Percentiles rank a stretch among this genome's conserved stretches.
Conservation (phyloP, 2,888 invertebrate species). For the Alsophila aescularia region DNA sequence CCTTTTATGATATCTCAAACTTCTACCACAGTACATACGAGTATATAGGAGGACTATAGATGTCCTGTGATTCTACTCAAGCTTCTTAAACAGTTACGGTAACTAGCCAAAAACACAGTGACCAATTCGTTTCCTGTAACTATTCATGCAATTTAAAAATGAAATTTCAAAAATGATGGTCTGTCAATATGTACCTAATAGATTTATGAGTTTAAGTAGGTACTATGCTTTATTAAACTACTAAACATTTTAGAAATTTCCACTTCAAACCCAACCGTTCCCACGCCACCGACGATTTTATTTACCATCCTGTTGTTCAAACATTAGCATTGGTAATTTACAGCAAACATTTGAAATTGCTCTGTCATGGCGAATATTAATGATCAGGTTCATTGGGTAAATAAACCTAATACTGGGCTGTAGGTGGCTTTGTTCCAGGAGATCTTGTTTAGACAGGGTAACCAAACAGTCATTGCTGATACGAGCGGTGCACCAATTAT, state of each 20-base stretch:
- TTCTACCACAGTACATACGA: too few relatives aligned
- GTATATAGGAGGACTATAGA: too few relatives aligned
- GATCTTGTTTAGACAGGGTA: conserved; percentile 1
- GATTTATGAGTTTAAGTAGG: neutral
- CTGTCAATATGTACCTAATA: too few relatives aligned
- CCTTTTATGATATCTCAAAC: too few relatives aligned
- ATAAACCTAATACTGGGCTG: conserved; percentile 46
- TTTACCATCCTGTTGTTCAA: conserved; percentile 42
- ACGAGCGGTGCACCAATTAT: neutral
- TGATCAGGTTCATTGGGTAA: conserved; percentile 46
- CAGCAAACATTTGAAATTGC: conserved; percentile 65
- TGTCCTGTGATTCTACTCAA: too few relatives aligned
- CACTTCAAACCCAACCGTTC: conserved; percentile 33
- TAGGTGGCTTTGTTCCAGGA: conserved; percentile 14
- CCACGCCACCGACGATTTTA: conserved; percentile 35
- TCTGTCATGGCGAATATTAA: conserved; percentile 68
- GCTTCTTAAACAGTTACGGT: too few relatives aligned
- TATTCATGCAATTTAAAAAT: too few relatives aligned
- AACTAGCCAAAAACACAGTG: too few relatives aligned
- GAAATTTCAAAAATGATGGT: too few relatives aligned
- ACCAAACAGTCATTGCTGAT: too few relatives aligned
- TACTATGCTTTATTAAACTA: neutral
- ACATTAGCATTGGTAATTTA: conserved; percentile 65
- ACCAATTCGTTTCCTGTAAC: too few relatives aligned
- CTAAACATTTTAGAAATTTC: conserved; percentile 24